Conservation (phyloP, 2,113 vertebrate genomes). For the Isurus oxyrinchus region DNA sequence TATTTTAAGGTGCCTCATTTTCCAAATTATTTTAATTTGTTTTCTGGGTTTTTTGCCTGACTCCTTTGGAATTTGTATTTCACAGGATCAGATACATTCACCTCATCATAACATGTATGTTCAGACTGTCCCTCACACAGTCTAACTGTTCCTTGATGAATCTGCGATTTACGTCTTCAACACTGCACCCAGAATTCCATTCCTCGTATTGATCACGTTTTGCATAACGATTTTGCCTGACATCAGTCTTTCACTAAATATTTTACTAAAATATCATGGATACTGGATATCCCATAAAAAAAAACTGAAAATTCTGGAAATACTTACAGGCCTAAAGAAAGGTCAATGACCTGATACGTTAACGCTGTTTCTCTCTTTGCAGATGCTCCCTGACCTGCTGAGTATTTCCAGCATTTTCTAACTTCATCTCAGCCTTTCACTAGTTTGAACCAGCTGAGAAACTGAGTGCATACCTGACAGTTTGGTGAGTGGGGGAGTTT, state of each 20-base stretch:
- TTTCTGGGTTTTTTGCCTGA: neutral
- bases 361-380: too few species aligned
- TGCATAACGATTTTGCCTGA: neutral
- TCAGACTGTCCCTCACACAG: neutral
- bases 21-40: neutral
- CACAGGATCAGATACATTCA: neutral
- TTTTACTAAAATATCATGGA: neutral
- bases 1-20: neutral
- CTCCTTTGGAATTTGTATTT: too few species aligned
- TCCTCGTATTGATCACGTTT: neutral
- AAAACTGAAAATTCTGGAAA: neutral
- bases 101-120: neutral
- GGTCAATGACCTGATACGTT: neutral
- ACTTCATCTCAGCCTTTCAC: neutral
- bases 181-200: neutral
- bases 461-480: too few species aligned
- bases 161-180: neutral
- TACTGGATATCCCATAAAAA: neutral
- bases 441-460: neutral
- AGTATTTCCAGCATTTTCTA: too few species aligned
- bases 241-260: neutral
- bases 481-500: too few species aligned
- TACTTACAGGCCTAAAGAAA: neutral
- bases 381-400: too few species aligned
- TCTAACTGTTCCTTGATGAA: neutral